Evolutionary conservation across 2,888 invertebrate genomes (phyloP), one percentile per base, ranked within the genome.

Genomic region (Portevinia maculata): DNA sequence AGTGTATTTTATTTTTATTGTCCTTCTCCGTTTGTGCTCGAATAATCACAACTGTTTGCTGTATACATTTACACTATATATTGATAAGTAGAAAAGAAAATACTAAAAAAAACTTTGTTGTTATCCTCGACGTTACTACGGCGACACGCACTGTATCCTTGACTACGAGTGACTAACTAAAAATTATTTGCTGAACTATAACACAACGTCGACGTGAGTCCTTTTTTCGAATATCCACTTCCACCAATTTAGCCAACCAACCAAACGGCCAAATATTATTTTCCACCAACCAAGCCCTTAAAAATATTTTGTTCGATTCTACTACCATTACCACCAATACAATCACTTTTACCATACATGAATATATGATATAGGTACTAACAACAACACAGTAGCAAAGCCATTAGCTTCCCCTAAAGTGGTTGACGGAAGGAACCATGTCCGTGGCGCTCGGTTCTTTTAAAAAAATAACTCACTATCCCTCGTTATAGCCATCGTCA

Each of bases 131-230:
- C 67, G 84, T 85, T 83, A 84, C 84, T 84, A 83, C 81, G 81
- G 84, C 85, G 84, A 88, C 88, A 87, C 88, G 87, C 86, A 85
- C 87, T 85, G 90, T 90, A 90, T 90, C 90, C 90, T 90, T 90
- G 90, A 87, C 90, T 88, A 90, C 90, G 89, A 88, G 86, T 88
- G 89, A 90, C 90, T 90, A 90, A 90, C 90, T 89, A 87, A 89
- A 89, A 89, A 89, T 89, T 89, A 90, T 89, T 90, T 90, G 88
- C 87, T 86, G 87, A 85, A 85, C 85, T 85, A 84, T 69, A 84
- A 69, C 71, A 85, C 85, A 85, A 85, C 85, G 84, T 84, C 64
- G 70, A 21, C 64, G 70, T 70, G 76, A 78, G 83, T 83, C 83
- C 83, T 83, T 71, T 39, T 28, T 37, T 39, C 81, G 76, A 83